Evolutionary conservation across 2,113 vertebrate genomes (phyloP).

Genomic region (Ahaetulla prasina): DNA sequence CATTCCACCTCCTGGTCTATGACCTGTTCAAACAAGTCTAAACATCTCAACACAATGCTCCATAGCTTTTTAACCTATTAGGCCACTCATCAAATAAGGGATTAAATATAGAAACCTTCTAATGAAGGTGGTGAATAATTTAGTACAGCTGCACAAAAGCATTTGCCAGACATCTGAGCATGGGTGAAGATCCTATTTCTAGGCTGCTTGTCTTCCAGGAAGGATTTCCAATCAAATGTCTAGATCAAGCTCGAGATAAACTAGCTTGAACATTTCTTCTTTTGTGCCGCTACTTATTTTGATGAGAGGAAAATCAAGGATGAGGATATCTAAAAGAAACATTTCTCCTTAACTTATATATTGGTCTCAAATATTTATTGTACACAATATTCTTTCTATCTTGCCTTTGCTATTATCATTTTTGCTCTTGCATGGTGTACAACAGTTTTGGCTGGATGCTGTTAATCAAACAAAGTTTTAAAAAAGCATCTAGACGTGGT

Average conservation of each 20-base stretch:
- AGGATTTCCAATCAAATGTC: slow-evolving; percentile 39
- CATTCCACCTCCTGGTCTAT: slow-evolving; percentile 5
- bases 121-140: slow-evolving; percentile 46
- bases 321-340: slow-evolving; percentile 18
- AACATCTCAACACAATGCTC: slow-evolving; percentile 30
- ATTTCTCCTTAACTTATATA: neutral
- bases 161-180: slow-evolving; percentile 14
- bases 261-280: slow-evolving; percentile 31
- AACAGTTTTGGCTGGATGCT: neutral
- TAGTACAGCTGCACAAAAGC: slow-evolving; percentile 36
- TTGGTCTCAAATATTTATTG: slow-evolving; percentile 4
- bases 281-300: slow-evolving; percentile 1
- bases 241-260: slow-evolving; percentile 31
- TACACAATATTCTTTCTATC: neutral
- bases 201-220: slow-evolving; percentile 21
- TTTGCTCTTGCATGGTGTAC: neutral
- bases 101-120: slow-evolving; percentile 37
- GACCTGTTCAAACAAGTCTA: slow-evolving; percentile 22
- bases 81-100: slow-evolving; percentile 4
- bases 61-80: slow-evolving; percentile 10
- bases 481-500: neutral
- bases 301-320: slow-evolving; percentile 29
- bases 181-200: slow-evolving; percentile 30
- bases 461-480: neutral
- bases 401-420: neutral